Evolutionary conservation across 2,113 vertebrate species (phyloP).

Genomic region (Apodemus speciosus): DNA sequence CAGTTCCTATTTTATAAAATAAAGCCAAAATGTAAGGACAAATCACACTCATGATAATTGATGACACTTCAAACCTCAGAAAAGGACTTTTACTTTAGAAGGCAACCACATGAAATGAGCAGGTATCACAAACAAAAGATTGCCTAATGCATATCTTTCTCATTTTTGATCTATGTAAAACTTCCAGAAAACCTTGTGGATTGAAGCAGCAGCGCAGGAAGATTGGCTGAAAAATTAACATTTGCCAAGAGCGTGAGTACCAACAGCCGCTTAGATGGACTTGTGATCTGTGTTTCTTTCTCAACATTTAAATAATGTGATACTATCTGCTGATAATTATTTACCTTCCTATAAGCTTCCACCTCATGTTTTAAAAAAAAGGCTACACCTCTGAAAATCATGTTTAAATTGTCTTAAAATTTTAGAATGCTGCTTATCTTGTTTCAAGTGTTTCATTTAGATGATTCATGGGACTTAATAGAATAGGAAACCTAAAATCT

Average conservation of each 20-base stretch:
- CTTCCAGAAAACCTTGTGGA: conserved; percentile 1
- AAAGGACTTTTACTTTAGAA: background rate
- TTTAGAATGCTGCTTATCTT: conserved; percentile 1
- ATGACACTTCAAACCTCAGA: background rate
- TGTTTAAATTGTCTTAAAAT: conserved; percentile 18
- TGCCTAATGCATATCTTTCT: background rate
- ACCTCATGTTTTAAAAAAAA: conserved; percentile 17
- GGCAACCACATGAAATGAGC: background rate
- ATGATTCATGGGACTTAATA: background rate
- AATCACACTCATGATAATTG: background rate
- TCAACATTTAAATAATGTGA: conserved; percentile 16
- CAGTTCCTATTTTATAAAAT: background rate
- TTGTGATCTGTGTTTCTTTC: background rate
- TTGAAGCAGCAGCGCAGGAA: background rate
- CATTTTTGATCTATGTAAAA: conserved; percentile 22
- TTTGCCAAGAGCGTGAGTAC: background rate
- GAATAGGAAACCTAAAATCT: background rate
- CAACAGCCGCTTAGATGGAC: background rate
- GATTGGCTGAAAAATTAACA: background rate
- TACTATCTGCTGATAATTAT: conserved; percentile 35
- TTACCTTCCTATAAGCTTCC: background rate
- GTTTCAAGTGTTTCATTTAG: background rate
- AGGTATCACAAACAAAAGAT: background rate
- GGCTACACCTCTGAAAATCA: background rate
- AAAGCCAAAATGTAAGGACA: background rate